phyloP scores from a whole-genome alignment of 2,113 vertebrate genomes.

The Onychorhynchus coronatus region DNA sequence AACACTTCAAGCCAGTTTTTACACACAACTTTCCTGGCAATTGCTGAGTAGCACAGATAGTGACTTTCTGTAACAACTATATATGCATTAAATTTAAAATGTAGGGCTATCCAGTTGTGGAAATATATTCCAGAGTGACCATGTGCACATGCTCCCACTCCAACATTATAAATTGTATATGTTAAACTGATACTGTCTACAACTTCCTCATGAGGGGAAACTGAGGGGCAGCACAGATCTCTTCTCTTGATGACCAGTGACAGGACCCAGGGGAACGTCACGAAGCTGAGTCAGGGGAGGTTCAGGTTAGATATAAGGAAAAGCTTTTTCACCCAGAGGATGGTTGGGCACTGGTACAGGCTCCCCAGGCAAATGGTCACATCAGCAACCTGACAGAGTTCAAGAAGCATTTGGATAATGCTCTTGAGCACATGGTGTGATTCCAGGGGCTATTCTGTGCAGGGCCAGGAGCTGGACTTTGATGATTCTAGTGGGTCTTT shows the following conservation, averaged over 20 bases:
- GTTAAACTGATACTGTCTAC: background rate
- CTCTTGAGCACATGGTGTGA: accelerated
- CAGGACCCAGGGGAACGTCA: background rate
- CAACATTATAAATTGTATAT: background rate
- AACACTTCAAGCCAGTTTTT: background rate
- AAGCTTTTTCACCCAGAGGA: background rate
- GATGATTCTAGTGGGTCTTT: background rate
- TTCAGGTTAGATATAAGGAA: background rate
- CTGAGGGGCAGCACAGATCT: background rate
- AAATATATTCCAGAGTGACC: background rate
- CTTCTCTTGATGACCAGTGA: background rate
- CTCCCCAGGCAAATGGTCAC: accelerated
- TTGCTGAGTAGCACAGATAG: background rate
- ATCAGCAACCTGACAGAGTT: background rate
- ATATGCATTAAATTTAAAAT: background rate
- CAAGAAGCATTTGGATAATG: background rate
- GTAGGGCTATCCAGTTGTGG: background rate
- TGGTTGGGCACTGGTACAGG: background rate
- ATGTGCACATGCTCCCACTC: background rate
- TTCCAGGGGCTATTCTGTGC: background rate
- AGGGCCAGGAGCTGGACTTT: background rate
- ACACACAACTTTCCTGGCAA: background rate
- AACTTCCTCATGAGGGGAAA: background rate
- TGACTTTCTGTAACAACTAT: background rate
- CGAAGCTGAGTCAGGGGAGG: background rate